These are phyloP conservation scores for Strongylocentrotus purpuratus DNA, from an alignment of 35 echinoderm and acorn worm genomes.

Conservation along the genomic window DNA sequence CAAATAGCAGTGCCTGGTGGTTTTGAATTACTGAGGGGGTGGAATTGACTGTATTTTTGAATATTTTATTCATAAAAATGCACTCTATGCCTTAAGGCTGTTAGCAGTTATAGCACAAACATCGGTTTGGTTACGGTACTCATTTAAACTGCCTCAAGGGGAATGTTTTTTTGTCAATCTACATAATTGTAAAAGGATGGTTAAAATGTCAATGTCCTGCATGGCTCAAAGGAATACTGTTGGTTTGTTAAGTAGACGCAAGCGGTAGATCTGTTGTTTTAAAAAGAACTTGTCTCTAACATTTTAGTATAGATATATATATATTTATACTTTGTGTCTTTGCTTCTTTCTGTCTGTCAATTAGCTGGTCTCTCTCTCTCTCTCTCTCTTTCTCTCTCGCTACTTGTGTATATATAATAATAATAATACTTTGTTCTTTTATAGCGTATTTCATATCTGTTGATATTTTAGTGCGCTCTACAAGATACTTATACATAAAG, in stretches of 20 bases:
- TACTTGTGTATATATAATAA: no score
- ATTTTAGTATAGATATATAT: no score
- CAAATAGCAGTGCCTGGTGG: not conserved
- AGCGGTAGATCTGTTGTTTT: not conserved
- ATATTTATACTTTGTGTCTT: no score
- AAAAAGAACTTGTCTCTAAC: no score
- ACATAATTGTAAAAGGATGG: not conserved
- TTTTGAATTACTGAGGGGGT: not conserved
- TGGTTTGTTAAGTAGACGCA: not conserved
- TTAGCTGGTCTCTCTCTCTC: no score
- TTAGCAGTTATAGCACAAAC: not conserved
- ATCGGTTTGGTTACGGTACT: not conserved
- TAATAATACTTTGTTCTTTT: no score
- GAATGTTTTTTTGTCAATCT: not conserved
- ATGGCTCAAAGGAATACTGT: not conserved
- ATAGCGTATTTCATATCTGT: no score
- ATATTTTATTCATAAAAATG: not conserved
- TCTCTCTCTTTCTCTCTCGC: no score
- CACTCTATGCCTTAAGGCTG: not conserved
- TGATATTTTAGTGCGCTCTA: no score
- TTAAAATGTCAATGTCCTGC: not conserved
- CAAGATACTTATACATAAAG: no score
- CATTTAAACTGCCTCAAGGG: not conserved
- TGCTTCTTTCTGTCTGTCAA: no score
- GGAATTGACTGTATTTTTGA: not conserved